Evolutionary conservation across 2,113 vertebrate species (phyloP), one percentile per base, ranked within the genome.

Genomic region (Lycaon pictus): DNA sequence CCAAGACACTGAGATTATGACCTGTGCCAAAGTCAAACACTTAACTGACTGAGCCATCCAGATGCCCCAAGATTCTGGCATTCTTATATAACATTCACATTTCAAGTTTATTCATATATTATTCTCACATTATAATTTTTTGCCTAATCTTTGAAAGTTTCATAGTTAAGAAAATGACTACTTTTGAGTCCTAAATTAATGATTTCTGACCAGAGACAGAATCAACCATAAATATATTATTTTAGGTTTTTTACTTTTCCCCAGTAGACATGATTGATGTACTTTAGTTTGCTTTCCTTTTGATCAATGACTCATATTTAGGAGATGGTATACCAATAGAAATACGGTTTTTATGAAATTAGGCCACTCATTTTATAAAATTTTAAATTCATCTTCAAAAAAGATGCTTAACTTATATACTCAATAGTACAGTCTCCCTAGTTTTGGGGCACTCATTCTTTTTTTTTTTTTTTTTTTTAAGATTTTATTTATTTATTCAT

Each of bases 61-160:
- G 62, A 25, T 5, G 20, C 32, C 8, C 1, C 1, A 23, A 92
- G 13, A 48, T 62, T 76, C 79, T 32, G 4, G 1, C 23, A 76
- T 77, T 77, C 13, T 89, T 82, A 22, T 5, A 65, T 1, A 16
- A 25, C 1, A 5, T 96, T 56, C 2, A 53, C 1, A 93, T 83
- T 95, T 95, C 5, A 83, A 76, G 4, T 32, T 88, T 56, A 74
- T 79, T 95, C 8, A 43, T 43, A 29, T 37, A 8, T 71, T 85
- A 51, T 88, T 90, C 20, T 95, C 11, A 32, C 1, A 53, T 58
- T 58, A 23, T 53, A 71, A 35, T 56, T 81, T 89, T 63, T 76
- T 85, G 3, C 15, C 43, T 87, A 43, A 82, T 96, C 29, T 96
- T 91, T 62, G 16, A 87, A 95, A 93, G 20, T 6, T 69, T 96